Percentiles rank a stretch among this genome's conserved stretches.
These are phyloP conservation scores for Silurus aristotelis DNA, from an alignment of 2,797 vertebrate genomes.

Conservation along the genomic window DNA sequence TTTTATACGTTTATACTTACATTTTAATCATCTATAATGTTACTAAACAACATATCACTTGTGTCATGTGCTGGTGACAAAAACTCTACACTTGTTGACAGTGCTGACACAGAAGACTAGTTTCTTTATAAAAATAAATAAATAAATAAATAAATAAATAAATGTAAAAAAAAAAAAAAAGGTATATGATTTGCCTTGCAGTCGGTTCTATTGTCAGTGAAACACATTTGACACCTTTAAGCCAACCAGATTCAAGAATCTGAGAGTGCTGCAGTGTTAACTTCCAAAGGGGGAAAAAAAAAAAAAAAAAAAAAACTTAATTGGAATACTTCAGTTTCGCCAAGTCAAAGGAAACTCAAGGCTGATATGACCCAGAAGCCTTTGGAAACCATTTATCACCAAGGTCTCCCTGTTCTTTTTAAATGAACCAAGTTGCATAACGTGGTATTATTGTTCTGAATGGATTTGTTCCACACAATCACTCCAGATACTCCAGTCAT, in stretches of 20 bases:
- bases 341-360: constrained; percentile 28
- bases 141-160: neutral
- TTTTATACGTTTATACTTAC: neutral
- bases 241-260: neutral
- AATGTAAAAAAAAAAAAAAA: no score
- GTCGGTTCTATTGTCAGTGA: neutral
- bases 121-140: neutral
- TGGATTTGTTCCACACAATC: constrained; percentile 21
- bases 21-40: neutral
- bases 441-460: constrained; percentile 27
- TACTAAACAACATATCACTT: neutral
- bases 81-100: neutral
- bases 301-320: neutral
- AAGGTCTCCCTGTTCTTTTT: constrained; percentile 26
- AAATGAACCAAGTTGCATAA: constrained; percentile 36
- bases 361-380: constrained; percentile 21
- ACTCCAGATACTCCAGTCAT: neutral
- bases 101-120: neutral
- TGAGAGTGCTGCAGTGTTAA: neutral
- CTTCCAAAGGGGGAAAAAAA: neutral
- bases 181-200: neutral
- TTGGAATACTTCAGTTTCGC: neutral
- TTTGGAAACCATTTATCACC: constrained; percentile 35
- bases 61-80: no score
- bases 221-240: neutral